Evolutionary conservation across 2,797 vertebrate species (phyloP), one percentile per base, ranked within the genome.

Genomic region (Antrozous pallidus): DNA sequence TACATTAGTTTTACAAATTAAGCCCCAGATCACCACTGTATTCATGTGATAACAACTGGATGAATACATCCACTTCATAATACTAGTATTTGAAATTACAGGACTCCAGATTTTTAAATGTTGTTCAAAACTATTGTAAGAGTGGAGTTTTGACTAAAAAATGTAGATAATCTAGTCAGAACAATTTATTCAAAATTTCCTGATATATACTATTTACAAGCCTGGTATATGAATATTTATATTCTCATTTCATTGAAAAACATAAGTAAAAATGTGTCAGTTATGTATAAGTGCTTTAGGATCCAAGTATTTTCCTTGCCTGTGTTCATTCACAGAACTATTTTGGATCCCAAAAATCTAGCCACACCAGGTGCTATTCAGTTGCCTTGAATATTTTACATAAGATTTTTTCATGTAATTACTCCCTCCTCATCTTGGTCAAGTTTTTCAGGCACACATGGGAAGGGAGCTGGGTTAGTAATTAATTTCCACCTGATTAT

Each of bases 121-220:
- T 56, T 54, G 74, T 17, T 88, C 56, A 92, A 83, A 73, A 8
- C 36, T 77, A 16, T 91, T 73, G 31, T 11, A 82, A 6, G 31
- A 91, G 13, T 91, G n/a, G 38, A 20, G 70, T 95, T 96, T 89
- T 49, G 17, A 89, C 36, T 49, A 74, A 51, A 51, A 2, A 75
- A 61, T 77, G 94, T 47, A 26, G 22, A 71, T 79, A 74, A 74
- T 85, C n/a, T 74, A 88, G 33, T 90, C 45, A 94, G 84, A 92
- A 79, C 2, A 93, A 8, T 65, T 74, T 84, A 45, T 90, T 91
- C 58, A 84, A n/a, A 94, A 82, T 85, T 77, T 11, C 20, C 17
- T 91, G 84, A 22, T 38, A 26, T 82, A 18, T 20, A 79, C 42
- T 74, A 92, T 36, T 81, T 75, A 40, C 20, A 47, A 93, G 5